These are phyloP conservation scores for Phrynosoma blainvillii DNA, from an alignment of 2,113 vertebrate genomes.

Conservation along the genomic window DNA sequence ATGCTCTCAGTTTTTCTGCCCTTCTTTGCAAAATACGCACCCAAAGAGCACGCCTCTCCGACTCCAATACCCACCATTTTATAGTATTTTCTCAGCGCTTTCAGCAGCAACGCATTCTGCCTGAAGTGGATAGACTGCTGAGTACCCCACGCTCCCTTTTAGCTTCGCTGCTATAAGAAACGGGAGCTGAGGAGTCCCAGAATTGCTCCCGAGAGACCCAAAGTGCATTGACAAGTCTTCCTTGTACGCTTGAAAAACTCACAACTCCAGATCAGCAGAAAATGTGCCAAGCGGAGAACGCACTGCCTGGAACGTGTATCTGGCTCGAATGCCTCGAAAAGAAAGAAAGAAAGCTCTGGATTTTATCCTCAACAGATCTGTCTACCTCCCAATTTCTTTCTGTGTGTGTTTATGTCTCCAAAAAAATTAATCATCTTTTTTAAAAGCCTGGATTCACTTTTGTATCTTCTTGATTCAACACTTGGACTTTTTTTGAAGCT, in stretches of 20 bases:
- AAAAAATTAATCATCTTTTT: conserved; percentile 33
- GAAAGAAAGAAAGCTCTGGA: conserved; percentile 42
- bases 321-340: conserved; percentile 58
- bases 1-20: conserved; percentile 94
- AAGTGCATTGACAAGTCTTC: conserved; percentile 80
- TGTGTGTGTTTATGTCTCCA: conserved; percentile 41
- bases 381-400: conserved; percentile 75
- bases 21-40: conserved; percentile 95
- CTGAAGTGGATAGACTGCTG: conserved; percentile 56
- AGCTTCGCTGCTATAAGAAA: conserved; percentile 63
- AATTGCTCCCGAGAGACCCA: conserved; percentile 42
- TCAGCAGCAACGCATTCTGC: conserved; percentile 51
- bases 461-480: conserved; percentile 46
- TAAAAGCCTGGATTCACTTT: conserved; percentile 58
- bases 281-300: conserved; percentile 43
- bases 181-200: background rate
- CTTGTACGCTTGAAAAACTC: conserved; percentile 57
- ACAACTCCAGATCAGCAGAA: conserved; percentile 55
- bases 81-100: conserved; percentile 77
- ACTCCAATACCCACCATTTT: conserved; percentile 92
- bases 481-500: conserved; percentile 31
- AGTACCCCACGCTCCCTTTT: conserved; percentile 62
- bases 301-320: conserved; percentile 39
- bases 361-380: conserved; percentile 69
- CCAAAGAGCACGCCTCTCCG: conserved; percentile 91